Percentiles rank a stretch among this genome's conserved stretches.
These are phyloP conservation scores for Hephaestus fuliginosus DNA, from an alignment of 2,797 vertebrate species.

Conservation along the genomic window DNA sequence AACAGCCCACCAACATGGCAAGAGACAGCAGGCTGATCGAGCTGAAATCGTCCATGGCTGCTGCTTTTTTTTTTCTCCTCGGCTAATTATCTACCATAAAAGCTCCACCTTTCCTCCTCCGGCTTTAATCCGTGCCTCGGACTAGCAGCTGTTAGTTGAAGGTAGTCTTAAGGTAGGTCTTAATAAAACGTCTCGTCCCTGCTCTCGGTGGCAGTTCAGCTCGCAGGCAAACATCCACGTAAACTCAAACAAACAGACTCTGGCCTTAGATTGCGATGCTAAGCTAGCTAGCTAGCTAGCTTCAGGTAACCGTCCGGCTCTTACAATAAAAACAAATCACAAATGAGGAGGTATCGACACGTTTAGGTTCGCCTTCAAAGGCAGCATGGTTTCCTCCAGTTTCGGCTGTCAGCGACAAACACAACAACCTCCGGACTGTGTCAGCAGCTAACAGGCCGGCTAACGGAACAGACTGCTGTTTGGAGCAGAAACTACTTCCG, in stretches of 20 bases:
- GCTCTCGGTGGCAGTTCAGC: background rate
- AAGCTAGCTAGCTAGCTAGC: constrained; percentile 77
- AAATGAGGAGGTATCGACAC: background rate
- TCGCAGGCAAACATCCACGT: constrained; percentile 55
- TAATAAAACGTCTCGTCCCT: background rate
- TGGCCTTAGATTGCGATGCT: constrained; percentile 67
- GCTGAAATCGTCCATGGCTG: constrained; percentile 94
- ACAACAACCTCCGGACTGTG: constrained; percentile 35
- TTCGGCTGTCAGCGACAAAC: background rate
- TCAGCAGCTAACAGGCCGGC: constrained; percentile 30
- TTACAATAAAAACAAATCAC: background rate
- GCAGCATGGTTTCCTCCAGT: constrained; percentile 6
- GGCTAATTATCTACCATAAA: constrained; percentile 49
- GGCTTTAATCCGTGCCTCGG: constrained; percentile 42
- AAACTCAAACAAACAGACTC: constrained; percentile 32
- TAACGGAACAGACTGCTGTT: constrained; percentile 55
- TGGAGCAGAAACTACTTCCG: constrained; percentile 64
- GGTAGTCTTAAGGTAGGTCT: background rate
- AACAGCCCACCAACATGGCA: constrained; percentile 97
- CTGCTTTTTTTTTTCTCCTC: constrained; percentile 39
- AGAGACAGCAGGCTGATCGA: constrained; percentile 96
- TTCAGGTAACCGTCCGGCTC: background rate
- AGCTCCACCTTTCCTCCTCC: background rate
- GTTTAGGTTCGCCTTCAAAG: background rate
- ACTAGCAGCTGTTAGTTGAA: background rate